Conservation (phyloP, 2,113 vertebrate species). For the Motacilla tschutschensis region DNA sequence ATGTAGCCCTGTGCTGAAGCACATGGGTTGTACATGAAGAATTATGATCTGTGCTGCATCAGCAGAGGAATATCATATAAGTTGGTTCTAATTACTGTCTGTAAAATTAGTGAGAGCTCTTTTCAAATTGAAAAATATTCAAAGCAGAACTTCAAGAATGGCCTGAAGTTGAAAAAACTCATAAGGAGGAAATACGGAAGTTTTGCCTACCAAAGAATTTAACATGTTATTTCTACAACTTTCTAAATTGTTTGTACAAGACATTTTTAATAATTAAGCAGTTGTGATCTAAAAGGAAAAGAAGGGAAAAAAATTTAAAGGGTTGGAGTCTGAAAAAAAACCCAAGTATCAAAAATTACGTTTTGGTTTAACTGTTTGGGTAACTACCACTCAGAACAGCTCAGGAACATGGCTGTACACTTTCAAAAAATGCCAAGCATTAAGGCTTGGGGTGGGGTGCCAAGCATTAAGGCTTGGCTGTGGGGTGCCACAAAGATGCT, state of each 20-base stretch:
- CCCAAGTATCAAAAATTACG: not conserved
- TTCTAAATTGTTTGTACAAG: not conserved
- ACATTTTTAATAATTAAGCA: not conserved
- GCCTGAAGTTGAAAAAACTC: not conserved
- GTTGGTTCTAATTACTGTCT: not conserved
- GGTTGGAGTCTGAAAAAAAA: not conserved
- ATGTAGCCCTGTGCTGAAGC: not conserved
- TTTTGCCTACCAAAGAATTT: not conserved
- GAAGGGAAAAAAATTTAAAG: not conserved
- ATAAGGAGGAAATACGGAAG: not conserved
- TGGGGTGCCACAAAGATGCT: not conserved
- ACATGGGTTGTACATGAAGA: not conserved
- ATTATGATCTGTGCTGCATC: not conserved
- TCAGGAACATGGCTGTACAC: not conserved
- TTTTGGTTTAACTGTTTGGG: not conserved
- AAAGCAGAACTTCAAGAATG: not conserved
- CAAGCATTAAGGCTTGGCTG: not conserved
- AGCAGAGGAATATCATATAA: not conserved
- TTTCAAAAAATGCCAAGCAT: not conserved
- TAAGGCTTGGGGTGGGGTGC: not conserved
- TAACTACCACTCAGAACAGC: not conserved
- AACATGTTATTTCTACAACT: not conserved
- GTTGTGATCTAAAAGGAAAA: not conserved
- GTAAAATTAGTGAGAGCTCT: not conserved
- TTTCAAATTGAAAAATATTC: not conserved